Base-by-base conservation (phyloP, 2,797 vertebrate genomes). In the Simalia tracyae region DNA sequence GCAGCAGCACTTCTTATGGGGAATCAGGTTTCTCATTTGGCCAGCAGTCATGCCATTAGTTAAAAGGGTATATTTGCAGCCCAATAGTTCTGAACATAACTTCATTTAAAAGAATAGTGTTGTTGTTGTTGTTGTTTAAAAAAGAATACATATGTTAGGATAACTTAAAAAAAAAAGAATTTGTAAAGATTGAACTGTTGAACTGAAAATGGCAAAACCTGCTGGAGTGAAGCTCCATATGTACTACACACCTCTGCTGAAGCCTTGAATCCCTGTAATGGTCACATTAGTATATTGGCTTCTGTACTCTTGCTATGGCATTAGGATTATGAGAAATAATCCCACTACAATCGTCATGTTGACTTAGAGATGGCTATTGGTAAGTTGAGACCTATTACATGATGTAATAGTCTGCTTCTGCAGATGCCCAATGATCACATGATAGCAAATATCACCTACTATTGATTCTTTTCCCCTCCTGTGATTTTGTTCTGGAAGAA, bases 11-110 rank as follows among this genome's bases (percentile, higher is more conserved):
- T 94, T 93, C 28, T 89, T 46, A 26, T 10, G 9, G 0, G 0
- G 84, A 92, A n/a, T 96, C 89, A 90, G 72, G 72, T 95, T 95
- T 96, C 95, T 95, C 94, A 94, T 96, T 91, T 92, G 84, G 85
- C 50, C 42, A 87, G 60, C 42, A 63, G 63, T 91, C 94, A 92
- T 84, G 59, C 68, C 84, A 92, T 91, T 90, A 89, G 46, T 57
- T 90, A 36, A 92, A 94, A 85, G 31, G 81, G 17, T 81, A 50
- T 11, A 22, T n/a, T 26, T 85, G 76, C 60, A 92, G 50, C 24
- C 54, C 19, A 63, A 11, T 14, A 8, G 59, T 81, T 88, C 57
- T 90, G 42, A 46, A 5, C 17, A 89, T 15, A 84, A 42, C 17
- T 46, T 9, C 9, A 14, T 19, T 66, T 24, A 59, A 59, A 46